Percentiles rank a stretch among this genome's conserved stretches.
Conservation (phyloP, 2,797 vertebrate species). For the Alauda arvensis region DNA sequence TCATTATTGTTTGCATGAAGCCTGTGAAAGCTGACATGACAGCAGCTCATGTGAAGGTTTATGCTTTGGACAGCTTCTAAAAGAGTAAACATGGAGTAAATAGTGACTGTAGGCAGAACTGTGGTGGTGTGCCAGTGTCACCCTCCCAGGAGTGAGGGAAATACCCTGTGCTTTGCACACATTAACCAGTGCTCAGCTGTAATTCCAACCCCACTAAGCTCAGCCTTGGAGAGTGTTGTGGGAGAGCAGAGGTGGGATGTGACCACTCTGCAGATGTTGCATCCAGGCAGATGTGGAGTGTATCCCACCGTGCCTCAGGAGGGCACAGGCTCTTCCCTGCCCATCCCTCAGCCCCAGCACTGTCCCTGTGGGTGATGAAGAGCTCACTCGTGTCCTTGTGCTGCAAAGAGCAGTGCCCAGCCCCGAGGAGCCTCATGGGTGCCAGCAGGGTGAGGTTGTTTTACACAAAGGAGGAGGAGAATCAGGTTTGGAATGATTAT, state of each 20-base stretch:
- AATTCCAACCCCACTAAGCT: accelerated
- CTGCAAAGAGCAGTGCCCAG: background rate
- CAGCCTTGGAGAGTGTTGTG: accelerated
- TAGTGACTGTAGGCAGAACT: background rate
- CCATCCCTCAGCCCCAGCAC: accelerated
- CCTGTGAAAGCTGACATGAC: background rate
- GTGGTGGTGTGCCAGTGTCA: background rate
- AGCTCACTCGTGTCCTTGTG: accelerated
- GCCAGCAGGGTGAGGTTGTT: background rate
- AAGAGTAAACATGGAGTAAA: background rate
- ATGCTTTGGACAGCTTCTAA: background rate
- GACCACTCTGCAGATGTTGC: accelerated
- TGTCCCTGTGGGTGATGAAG: accelerated
- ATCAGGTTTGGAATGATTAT: background rate
- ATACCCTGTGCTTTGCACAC: background rate
- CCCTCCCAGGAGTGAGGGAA: background rate
- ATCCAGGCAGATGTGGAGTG: background rate
- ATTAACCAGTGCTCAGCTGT: background rate
- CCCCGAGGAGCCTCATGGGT: accelerated
- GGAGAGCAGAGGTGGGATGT: background rate
- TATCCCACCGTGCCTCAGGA: background rate
- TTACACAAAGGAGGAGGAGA: background rate
- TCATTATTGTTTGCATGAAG: background rate
- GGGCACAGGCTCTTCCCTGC: background rate
- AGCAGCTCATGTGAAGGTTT: background rate